Percentiles rank a stretch among this genome's conserved stretches.
phyloP scores from a whole-genome alignment of 1,140 invertebrate species.

The Thrips palmi region DNA sequence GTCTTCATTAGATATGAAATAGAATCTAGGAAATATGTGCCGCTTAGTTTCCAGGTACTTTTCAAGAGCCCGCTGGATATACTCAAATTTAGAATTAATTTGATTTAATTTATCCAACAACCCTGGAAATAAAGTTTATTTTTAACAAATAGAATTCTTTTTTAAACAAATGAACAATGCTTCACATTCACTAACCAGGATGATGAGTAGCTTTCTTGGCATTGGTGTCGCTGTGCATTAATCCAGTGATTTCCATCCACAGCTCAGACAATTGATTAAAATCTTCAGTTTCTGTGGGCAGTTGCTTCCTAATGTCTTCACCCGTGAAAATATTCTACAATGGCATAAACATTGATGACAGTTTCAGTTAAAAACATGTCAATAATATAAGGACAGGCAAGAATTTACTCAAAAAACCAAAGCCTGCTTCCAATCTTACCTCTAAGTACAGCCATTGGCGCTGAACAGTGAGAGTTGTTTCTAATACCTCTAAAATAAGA shows the following conservation, averaged over 20 bases:
- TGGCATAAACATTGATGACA: not conserved
- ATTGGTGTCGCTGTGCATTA: constrained; percentile 19
- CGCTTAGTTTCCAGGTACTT: constrained; percentile 70
- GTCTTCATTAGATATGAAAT: constrained; percentile 81
- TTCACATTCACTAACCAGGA: constrained; percentile 22
- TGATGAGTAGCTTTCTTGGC: constrained; percentile 21
- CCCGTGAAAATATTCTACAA: constrained; percentile 59
- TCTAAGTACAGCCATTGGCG: constrained; percentile 65
- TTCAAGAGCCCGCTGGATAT: constrained; percentile 52
- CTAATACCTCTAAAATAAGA: constrained; percentile 55
- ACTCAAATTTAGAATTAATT: constrained; percentile 43
- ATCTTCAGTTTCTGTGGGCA: constrained; percentile 54
- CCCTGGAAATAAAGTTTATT: constrained; percentile 13
- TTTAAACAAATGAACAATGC: not conserved
- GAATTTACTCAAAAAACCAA: not conserved
- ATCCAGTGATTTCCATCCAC: constrained; percentile 50
- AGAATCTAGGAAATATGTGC: constrained; percentile 63
- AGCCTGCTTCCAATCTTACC: constrained; percentile 18
- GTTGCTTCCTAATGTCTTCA: constrained; percentile 66
- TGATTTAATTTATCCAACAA: constrained; percentile 39
- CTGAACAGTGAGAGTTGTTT: constrained; percentile 56
- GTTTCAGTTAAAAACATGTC: too few relatives aligned
- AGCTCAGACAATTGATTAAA: constrained; percentile 51
- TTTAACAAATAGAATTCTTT: not conserved
- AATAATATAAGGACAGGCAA: constrained; percentile 2